Evolutionary conservation across 2,888 invertebrate species (phyloP).

Genomic region (Bombylius major): DNA sequence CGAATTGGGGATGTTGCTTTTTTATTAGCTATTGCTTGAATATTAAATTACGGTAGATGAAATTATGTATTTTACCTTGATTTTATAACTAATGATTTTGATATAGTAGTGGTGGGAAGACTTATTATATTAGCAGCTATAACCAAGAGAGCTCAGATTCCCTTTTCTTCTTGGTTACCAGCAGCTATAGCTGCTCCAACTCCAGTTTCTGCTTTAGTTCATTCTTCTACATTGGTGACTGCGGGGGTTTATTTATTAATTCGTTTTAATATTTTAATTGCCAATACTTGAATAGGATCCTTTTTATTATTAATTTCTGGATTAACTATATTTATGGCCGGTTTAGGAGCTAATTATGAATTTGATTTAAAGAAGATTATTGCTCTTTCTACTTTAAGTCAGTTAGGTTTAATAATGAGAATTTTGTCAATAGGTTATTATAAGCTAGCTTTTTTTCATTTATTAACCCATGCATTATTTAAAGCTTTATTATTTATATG

Average conservation of each 20-base stretch:
- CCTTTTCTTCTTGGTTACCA: slow-evolving; percentile 64
- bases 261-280: slow-evolving; percentile 48
- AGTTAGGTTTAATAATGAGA: slow-evolving; percentile 60
- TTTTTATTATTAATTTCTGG: slow-evolving; percentile 43
- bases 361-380: slow-evolving; percentile 67
- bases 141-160: slow-evolving; percentile 71
- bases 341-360: slow-evolving; percentile 48
- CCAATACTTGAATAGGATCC: slow-evolving; percentile 34
- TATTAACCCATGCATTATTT: slow-evolving; percentile 62
- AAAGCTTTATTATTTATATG: slow-evolving; percentile 62
- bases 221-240: slow-evolving; percentile 68
- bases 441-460: slow-evolving; percentile 55
- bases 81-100: slow-evolving; percentile 38
- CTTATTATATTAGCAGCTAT: slow-evolving; percentile 45
- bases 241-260: slow-evolving; percentile 62
- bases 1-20: slow-evolving; percentile 60
- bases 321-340: slow-evolving; percentile 49
- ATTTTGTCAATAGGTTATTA: slow-evolving; percentile 43
- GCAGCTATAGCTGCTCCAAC: slow-evolving; percentile 67
- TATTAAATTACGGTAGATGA: slow-evolving; percentile 43
- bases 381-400: slow-evolving; percentile 63
- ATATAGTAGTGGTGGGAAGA: slow-evolving; percentile 36
- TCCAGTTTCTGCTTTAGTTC: slow-evolving; percentile 59
- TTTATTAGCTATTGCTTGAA: slow-evolving; percentile 46
- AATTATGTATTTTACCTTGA: slow-evolving; percentile 43